Evolutionary conservation across 2,113 vertebrate genomes (phyloP), one percentile per base, ranked within the genome.

Genomic region (Uria lomvia): DNA sequence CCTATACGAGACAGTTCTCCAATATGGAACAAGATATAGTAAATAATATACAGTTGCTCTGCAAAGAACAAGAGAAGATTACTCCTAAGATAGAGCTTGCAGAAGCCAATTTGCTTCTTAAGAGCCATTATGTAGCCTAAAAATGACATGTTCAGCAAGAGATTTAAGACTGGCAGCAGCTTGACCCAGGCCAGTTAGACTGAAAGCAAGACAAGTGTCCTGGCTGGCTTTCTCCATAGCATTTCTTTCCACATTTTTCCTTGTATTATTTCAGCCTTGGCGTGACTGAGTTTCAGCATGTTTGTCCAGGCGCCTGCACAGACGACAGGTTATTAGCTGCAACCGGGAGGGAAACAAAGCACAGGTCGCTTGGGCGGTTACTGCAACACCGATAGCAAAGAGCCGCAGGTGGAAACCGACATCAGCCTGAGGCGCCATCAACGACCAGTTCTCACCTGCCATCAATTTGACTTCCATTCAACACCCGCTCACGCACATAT

Each of bases 311-410:
- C 76, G 66, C 30, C 26, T 30, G n/a, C 40, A 27, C 15, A 38
- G 68, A 71, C 1, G 5, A 30, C 2, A 13, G 40, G 16, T 43
- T 67, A 38, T 42, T 20, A n/a, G 36, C 29, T 47, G 12, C 27
- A 12, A 8, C 45, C 45, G 42, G 18, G 43, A 8, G 21, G 26
- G 56, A 73, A 90, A 90, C 15, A 63, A 63, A 73, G 36, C 4
- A 23, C 1, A 2, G 1, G 0, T n/a, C 19, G 12, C 12, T 2
- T 30, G 3, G 9, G 19, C 5, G 21, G 11, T 27, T 5, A 15
- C 17, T 3, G 32, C 24, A 24, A 12, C 9, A 4, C 3, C 2
- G 65, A 15, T 2, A 47, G 45, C 15, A 8, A 43, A 7, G 6
- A 14, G 63, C 40, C 9, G 8, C 56, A 21, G 40, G 45, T 40